Conservation (phyloP, 2,797 vertebrate species). For the Leuciscus waleckii region DNA sequence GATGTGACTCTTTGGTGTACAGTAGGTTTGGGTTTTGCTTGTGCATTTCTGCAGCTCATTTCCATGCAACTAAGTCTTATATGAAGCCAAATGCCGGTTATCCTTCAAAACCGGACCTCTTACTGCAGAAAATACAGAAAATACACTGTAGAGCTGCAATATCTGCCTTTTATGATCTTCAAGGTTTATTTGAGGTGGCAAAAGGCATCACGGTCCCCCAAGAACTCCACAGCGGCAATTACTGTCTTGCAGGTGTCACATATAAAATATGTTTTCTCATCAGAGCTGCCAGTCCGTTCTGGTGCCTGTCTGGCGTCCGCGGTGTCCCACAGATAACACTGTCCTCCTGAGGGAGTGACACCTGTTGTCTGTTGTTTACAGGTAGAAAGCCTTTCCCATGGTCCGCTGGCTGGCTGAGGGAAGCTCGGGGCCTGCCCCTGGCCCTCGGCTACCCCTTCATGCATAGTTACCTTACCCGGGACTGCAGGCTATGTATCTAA, state of each 20-base stretch:
- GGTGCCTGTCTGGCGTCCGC: conserved; percentile 3
- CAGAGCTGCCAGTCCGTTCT: conserved; percentile 2
- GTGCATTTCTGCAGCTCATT: conserved; percentile 24
- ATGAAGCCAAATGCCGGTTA: background rate
- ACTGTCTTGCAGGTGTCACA: conserved; percentile 23
- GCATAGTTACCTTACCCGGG: conserved; percentile 38
- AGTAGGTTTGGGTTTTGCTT: conserved; percentile 27
- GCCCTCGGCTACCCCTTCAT: conserved; percentile 48
- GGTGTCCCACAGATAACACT: conserved; percentile 6
- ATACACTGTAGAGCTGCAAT: background rate
- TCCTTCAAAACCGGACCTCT: conserved; percentile 8
- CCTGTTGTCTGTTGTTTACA: conserved; percentile 48
- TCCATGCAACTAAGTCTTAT: conserved; percentile 6
- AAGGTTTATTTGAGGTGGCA: conserved; percentile 5
- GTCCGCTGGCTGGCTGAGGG: conserved; percentile 30
- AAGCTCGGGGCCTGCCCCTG: conserved; percentile 44
- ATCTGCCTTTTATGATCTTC: conserved; percentile 3
- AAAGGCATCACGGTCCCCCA: conserved; percentile 14
- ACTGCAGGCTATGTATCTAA: conserved; percentile 51
- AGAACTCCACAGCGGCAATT: conserved; percentile 31
- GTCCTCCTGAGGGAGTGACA: conserved; percentile 25
- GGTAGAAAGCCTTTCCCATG: conserved; percentile 24
- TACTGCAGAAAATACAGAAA: background rate
- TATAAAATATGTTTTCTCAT: conserved; percentile 43
- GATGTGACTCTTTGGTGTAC: conserved; percentile 9